phyloP scores from a whole-genome alignment of 2,113 vertebrate species.

The Dipodomys ordii region DNA sequence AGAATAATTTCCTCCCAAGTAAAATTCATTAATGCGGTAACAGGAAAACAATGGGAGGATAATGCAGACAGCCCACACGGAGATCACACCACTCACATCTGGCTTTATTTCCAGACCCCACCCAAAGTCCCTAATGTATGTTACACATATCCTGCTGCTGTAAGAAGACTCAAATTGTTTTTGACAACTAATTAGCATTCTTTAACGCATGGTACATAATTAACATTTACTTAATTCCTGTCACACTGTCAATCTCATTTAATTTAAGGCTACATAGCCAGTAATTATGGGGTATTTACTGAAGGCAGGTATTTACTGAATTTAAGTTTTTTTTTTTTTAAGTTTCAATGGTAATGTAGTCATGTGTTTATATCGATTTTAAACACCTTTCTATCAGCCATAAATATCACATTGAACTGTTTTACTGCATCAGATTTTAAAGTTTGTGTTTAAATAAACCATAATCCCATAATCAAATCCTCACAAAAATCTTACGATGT shows the following conservation, averaged over 20 bases:
- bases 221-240: background rate
- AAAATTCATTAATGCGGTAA: background rate
- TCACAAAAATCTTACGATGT: background rate
- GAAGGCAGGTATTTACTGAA: constrained; percentile 6
- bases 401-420: background rate
- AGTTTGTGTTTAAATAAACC: background rate
- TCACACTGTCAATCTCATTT: constrained; percentile 11
- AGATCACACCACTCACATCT: constrained; percentile 34
- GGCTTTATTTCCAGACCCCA: constrained; percentile 43
- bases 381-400: background rate
- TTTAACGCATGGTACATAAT: background rate
- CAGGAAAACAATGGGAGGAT: background rate
- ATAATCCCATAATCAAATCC: background rate
- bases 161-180: constrained; percentile 41
- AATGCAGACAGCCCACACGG: background rate
- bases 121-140: constrained; percentile 2
- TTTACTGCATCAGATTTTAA: constrained; percentile 6
- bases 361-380: constrained; percentile 19
- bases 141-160: background rate
- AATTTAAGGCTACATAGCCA: constrained; percentile 1
- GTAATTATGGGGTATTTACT: background rate
- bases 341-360: background rate
- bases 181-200: constrained; percentile 57
- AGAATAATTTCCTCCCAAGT: background rate
- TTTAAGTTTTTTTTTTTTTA: constrained; percentile 29